Base-by-base conservation (phyloP, 2,888 invertebrate genomes). In the Eledona agricola region DNA sequence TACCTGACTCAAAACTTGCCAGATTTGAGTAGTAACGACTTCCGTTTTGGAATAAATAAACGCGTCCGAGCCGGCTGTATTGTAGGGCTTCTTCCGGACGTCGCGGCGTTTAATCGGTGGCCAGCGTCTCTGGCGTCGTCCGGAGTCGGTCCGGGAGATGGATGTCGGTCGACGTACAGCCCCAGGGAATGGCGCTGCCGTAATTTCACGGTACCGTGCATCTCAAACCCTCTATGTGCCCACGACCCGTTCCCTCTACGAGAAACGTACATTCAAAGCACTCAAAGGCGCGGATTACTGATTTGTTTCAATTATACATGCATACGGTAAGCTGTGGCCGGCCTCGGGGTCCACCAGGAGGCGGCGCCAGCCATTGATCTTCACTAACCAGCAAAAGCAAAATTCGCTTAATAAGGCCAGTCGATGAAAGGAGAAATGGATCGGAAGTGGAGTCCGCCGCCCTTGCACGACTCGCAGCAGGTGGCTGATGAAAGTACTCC, bases 141-240 rank as follows among this genome's bases (percentile, higher is more conserved):
- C 51, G 38, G 37, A 37, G 29, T 50, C 43, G 64, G 62, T 66
- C 65, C 60, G 62, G 49, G 65, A 68, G 69, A 67, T 69, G 66
- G 68, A 69, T 70, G 69, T 67, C 65, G 68, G 67, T 58, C 55
- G 54, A 46, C 55, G 54, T 47, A 42, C 26, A 32, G 63, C 70
- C 71, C 69, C 59, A 60, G 69, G 70, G 70, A 67, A 62, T 64
- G 74, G 64, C 69, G 76, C 78, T 75, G 70, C 77, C 77, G 79
- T 80, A 80, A 80, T 80, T 80, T 80, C 80, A 80, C 80, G 80
- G 79, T 80, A 78, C 78, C 78, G 78, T 80, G 80, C 79, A 78
- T 75, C 78, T 71, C 77, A 78, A 79, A 79, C 77, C 76, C 74
- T 47, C 17, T 31, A 52, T 52, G 38, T 46, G 45, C 37, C 37